phyloP scores from a whole-genome alignment of 2,113 vertebrate genomes.

The Ifrita kowaldi region DNA sequence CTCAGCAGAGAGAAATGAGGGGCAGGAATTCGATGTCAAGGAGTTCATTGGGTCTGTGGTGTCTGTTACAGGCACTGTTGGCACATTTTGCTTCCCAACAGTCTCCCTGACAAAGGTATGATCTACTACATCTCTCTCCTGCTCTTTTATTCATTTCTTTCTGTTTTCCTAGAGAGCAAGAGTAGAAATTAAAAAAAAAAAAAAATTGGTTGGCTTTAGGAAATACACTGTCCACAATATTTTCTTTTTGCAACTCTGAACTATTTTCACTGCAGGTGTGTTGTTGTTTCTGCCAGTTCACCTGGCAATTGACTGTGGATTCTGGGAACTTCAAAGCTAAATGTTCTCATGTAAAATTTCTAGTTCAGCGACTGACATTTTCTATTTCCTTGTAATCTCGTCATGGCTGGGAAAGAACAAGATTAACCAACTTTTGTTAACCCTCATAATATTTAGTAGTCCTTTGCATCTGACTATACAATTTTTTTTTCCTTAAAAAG shows the following conservation, averaged over 20 bases:
- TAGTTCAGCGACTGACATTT: background rate
- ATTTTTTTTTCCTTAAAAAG: background rate
- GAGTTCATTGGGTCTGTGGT: background rate
- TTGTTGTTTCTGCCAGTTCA: conserved; percentile 42
- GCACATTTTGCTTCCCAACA: background rate
- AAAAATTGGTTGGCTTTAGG: background rate
- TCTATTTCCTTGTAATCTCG: conserved; percentile 5
- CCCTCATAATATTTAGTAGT: background rate
- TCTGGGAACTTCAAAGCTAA: conserved; percentile 42
- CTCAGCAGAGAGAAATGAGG: background rate
- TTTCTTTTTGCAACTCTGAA: background rate
- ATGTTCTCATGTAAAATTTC: background rate
- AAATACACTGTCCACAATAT: background rate
- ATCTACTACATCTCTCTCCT: background rate
- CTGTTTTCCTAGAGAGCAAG: background rate
- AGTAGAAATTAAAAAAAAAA: background rate
- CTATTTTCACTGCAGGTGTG: conserved; percentile 26
- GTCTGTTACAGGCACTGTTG: background rate
- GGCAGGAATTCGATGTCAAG: background rate
- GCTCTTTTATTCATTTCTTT: background rate
- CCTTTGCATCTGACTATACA: background rate
- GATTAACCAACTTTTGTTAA: background rate
- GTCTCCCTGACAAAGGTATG: background rate
- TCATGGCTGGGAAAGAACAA: background rate
- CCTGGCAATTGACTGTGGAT: conserved; percentile 12